Base-by-base conservation (phyloP, 1,140 invertebrate species). In the Caerostris extrusa region DNA sequence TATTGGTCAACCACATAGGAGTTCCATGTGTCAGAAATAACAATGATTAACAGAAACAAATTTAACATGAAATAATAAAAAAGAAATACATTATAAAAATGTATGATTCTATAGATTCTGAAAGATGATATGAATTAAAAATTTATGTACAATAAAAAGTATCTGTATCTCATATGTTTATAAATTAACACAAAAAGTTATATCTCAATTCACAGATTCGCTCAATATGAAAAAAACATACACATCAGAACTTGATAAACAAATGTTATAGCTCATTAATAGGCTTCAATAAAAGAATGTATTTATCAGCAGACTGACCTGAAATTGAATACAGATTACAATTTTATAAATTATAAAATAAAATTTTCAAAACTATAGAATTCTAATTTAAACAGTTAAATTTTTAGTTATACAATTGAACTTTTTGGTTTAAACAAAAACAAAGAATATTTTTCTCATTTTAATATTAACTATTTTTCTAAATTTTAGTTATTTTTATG, bases 1-100 rank as follows among this genome's bases (percentile, higher is more conserved):
- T 92, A 92, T 92, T 92, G 90, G 90, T 92, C 90, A 92, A 92
- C 60, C 82, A 85, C 90, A 92, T 69, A 85, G 77, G 3, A 7
- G 17, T 61, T 91, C 90, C 82, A 91, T 91, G 90, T 61, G 90
- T 82, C 67, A 58, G 8, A 82, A 61, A 92, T 85, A 82, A n/a
- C 55, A 82, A 82, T 60, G 10, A 92, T 67, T 7, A 64, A 83
- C 19, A 85, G n/a, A 92, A 85, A 85, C 14, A 92, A 60, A 81
- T 6, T 60, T 81, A 91, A 81, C 71, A 91, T 91, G 55, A 91
- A 91, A 91, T 56, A 77, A 50, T 77, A 77, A 91, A 81, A 81
- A 91, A 53, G 34, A 90, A 53, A 90, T 7, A 82, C n/a, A 81
- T 55, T 71, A 90, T 56, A 90, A 88, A 90, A 77, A 57, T 56